These are phyloP conservation scores for Motacilla tschutschensis DNA, from an alignment of 2,113 vertebrate species.

Conservation along the genomic window DNA sequence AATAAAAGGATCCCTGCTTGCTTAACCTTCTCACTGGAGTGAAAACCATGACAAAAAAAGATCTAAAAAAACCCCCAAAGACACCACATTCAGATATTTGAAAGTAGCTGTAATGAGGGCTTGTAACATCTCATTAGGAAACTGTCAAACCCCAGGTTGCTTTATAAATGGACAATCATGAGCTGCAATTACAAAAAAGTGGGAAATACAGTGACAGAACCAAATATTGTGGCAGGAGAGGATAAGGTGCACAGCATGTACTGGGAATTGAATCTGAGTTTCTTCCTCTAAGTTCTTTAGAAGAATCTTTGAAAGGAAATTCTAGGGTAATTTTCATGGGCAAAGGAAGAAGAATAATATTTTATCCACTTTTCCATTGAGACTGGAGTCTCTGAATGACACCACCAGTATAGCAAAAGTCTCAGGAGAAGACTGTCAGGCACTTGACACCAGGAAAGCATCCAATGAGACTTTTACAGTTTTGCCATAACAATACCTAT, in stretches of 20 bases:
- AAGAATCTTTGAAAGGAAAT: neutral
- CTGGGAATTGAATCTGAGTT: neutral
- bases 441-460: neutral
- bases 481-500: neutral
- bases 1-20: conserved; percentile 38
- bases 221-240: conserved; percentile 30
- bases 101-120: conserved; percentile 46
- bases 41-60: conserved; percentile 9
- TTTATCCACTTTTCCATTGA: neutral
- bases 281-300: neutral
- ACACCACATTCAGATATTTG: conserved; percentile 19
- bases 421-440: neutral
- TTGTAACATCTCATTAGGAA: conserved; percentile 50
- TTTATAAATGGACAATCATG: conserved; percentile 45
- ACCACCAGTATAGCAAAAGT: neutral
- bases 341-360: neutral
- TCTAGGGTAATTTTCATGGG: neutral
- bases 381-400: neutral
- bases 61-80: neutral
- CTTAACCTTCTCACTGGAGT: conserved; percentile 43
- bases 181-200: conserved; percentile 31
- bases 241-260: conserved; percentile 1
- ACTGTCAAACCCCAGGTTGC: conserved; percentile 38
- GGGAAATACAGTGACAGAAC: neutral
- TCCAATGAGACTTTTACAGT: neutral